Percentiles rank a stretch among this genome's conserved stretches.
These are phyloP conservation scores for Meleagris gallopavo DNA, from an alignment of 2,113 vertebrate genomes.

Conservation along the genomic window DNA sequence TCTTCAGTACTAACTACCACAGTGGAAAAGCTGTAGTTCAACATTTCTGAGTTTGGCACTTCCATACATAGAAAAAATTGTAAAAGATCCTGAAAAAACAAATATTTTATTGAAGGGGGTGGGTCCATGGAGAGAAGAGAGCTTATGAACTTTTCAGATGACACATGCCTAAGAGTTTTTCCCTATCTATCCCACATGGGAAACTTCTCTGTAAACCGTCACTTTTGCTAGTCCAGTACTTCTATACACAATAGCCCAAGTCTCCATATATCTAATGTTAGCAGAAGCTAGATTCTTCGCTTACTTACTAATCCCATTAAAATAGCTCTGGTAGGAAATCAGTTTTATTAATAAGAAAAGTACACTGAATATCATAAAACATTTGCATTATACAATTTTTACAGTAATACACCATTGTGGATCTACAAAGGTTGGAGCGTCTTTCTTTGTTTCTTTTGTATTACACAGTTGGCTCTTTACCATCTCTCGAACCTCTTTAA, in stretches of 20 bases:
- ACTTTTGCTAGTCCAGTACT: neutral
- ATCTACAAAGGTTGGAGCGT: neutral
- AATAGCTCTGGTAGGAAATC: conserved; percentile 35
- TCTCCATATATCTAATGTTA: neutral
- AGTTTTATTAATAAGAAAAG: conserved; percentile 61
- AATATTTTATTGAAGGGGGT: conserved; percentile 11
- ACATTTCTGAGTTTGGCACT: neutral
- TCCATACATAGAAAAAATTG: neutral
- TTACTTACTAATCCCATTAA: neutral
- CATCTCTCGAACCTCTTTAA: neutral
- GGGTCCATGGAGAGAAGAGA: neutral
- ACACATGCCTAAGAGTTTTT: neutral
- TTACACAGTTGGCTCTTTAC: neutral
- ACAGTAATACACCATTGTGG: conserved; percentile 36
- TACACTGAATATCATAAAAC: conserved; percentile 59
- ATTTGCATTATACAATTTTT: conserved; percentile 70
- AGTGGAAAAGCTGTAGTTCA: neutral
- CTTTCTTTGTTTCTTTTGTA: neutral
- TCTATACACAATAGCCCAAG: neutral
- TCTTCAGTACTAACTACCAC: neutral
- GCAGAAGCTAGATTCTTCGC: neutral
- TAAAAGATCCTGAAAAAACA: neutral
- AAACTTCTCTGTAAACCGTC: neutral
- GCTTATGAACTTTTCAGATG: neutral
- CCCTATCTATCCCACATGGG: neutral